Evolutionary conservation across 2,888 invertebrate species (phyloP).

Genomic region (Scaptodrosophila latifasciaeformis): DNA sequence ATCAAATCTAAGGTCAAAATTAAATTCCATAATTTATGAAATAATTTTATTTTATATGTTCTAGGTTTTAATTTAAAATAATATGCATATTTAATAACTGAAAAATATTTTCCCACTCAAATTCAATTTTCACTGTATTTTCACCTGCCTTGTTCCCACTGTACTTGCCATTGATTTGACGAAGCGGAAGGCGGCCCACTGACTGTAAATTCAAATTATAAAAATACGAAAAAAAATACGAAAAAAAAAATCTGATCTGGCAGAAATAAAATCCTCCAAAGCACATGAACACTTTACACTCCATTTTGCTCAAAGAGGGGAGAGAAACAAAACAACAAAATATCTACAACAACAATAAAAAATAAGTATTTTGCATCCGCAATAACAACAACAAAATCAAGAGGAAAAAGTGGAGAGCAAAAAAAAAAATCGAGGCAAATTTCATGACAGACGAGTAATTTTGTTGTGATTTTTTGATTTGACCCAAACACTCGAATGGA

Average conservation of each 20-base stretch:
- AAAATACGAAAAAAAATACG: constrained; percentile 23
- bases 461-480: constrained; percentile 67
- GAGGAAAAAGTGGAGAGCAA: constrained; percentile 11
- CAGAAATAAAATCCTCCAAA: constrained; percentile 34
- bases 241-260: constrained; percentile 18
- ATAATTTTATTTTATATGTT: background rate
- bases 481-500: constrained; percentile 52
- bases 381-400: constrained; percentile 26
- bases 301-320: constrained; percentile 10
- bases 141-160: constrained; percentile 12
- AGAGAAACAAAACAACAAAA: constrained; percentile 38
- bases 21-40: background rate
- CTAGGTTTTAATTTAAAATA: too few relatives aligned
- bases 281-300: constrained; percentile 61
- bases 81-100: too few relatives aligned
- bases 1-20: background rate
- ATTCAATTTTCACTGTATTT: background rate
- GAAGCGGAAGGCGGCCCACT: constrained; percentile 53
- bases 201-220: constrained; percentile 66
- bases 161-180: constrained; percentile 38
- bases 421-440: constrained; percentile 53
- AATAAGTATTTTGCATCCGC: constrained; percentile 51
- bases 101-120: background rate
- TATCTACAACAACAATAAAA: too few relatives aligned
- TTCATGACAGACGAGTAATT: constrained; percentile 67